phyloP scores from a whole-genome alignment of 2,113 vertebrate species.

The Numenius arquata region DNA sequence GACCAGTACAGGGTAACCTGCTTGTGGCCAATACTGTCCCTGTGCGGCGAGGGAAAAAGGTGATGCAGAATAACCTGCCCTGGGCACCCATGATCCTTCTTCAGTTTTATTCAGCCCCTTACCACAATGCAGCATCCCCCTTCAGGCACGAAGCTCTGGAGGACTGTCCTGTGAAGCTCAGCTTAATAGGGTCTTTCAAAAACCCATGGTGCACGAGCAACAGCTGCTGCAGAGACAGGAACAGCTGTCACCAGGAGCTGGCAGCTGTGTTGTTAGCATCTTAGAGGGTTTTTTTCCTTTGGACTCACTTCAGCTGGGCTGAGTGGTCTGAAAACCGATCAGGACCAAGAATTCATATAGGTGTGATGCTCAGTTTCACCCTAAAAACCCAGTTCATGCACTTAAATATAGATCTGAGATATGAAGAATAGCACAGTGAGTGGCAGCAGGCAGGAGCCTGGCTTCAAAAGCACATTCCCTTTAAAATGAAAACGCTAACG shows the following conservation, averaged over 20 bases:
- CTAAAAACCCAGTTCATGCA: not conserved
- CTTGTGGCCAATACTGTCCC: not conserved
- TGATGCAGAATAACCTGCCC: not conserved
- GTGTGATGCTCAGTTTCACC: not conserved
- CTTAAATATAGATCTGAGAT: not conserved
- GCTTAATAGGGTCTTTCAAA: not conserved
- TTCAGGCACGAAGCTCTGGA: not conserved
- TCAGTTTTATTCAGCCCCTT: not conserved
- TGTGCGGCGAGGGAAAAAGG: not conserved
- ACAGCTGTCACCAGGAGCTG: not conserved
- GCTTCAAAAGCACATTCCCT: not conserved
- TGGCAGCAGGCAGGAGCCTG: not conserved
- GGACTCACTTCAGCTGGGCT: not conserved
- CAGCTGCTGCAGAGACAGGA: accelerated
- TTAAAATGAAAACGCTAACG: not conserved
- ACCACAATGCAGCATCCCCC: accelerated
- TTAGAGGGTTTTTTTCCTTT: not conserved
- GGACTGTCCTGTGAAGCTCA: not conserved
- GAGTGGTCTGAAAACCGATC: not conserved
- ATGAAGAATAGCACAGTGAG: not conserved
- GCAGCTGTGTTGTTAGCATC: not conserved
- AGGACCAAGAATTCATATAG: not conserved
- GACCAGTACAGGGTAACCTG: not conserved
- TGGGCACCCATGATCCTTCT: not conserved
- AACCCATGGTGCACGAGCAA: accelerated